Percentiles rank a stretch among this genome's conserved stretches.
phyloP scores from a whole-genome alignment of 2,113 vertebrate genomes.

The Strigops habroptila region DNA sequence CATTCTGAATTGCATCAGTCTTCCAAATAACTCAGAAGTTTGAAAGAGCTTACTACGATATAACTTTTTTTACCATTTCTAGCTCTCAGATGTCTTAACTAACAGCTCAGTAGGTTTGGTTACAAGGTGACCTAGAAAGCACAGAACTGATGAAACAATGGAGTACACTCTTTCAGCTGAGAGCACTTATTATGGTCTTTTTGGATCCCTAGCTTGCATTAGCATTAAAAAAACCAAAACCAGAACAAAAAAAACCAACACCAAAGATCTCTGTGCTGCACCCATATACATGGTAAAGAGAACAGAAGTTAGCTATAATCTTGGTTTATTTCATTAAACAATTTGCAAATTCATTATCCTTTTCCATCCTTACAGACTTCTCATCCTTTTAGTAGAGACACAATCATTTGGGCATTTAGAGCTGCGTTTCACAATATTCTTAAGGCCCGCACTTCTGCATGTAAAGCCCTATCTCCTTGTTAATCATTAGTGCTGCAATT shows the following conservation, averaged over 20 bases:
- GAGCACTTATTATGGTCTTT: not conserved
- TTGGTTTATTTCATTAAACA: not conserved
- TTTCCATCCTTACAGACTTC: not conserved
- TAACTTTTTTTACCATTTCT: not conserved
- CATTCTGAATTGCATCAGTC: not conserved
- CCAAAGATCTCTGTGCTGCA: not conserved
- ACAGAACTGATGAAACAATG: not conserved
- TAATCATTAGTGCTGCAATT: not conserved
- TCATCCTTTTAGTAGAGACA: not conserved
- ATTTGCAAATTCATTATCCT: not conserved
- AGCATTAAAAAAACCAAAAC: not conserved
- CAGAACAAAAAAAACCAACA: not conserved
- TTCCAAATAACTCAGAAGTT: not conserved
- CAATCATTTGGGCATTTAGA: not conserved
- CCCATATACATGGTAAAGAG: fast-evolving
- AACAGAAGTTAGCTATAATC: not conserved
- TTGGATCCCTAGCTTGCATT: not conserved
- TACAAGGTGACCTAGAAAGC: not conserved
- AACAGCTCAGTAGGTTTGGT: not conserved
- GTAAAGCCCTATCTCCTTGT: not conserved
- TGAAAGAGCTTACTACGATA: not conserved
- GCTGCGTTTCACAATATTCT: not conserved
- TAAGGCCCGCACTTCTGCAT: not conserved
- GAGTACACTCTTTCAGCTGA: not conserved
- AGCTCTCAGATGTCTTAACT: not conserved